Percentiles rank a stretch among this genome's conserved stretches.
phyloP scores from a whole-genome alignment of 2,888 invertebrate species.

The Plebejus argus region DNA sequence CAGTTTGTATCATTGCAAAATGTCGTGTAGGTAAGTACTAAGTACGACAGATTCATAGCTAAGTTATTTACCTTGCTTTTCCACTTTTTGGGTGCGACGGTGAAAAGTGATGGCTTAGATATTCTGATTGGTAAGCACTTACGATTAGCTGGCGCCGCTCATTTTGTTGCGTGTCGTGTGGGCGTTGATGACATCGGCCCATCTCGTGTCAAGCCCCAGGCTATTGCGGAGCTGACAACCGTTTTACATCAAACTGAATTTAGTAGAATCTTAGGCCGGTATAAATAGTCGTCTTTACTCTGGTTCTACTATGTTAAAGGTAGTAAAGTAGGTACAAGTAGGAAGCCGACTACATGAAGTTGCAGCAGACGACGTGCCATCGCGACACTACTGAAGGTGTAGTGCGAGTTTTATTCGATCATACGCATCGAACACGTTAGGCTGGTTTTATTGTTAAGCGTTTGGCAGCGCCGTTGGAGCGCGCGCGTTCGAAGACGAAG shows the following conservation, averaged over 20 bases:
- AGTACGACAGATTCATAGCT: too few relatives aligned
- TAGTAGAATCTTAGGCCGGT: not conserved
- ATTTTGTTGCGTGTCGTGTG: not conserved
- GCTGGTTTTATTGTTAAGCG: too few relatives aligned
- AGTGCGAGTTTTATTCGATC: too few relatives aligned
- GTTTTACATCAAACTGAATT: not conserved
- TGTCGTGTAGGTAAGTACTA: too few relatives aligned
- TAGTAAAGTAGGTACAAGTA: too few relatives aligned
- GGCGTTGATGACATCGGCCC: constrained; percentile 43
- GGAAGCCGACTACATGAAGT: too few relatives aligned
- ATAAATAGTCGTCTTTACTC: not conserved
- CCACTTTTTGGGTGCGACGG: not conserved
- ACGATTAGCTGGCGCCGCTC: constrained; percentile 12
- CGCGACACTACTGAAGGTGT: too few relatives aligned
- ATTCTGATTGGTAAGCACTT: not conserved
- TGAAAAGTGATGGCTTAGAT: not conserved
- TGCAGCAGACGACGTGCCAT: too few relatives aligned
- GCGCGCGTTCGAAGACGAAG: too few relatives aligned
- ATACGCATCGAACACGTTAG: too few relatives aligned
- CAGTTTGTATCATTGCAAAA: not conserved
- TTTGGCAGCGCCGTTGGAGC: too few relatives aligned
- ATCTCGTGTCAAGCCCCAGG: constrained; percentile 69
- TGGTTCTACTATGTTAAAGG: too few relatives aligned
- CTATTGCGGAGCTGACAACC: constrained; percentile 21
- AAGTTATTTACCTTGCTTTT: not conserved